Conservation (phyloP, 2,888 invertebrate genomes). For the Tenthredo mesomela region DNA sequence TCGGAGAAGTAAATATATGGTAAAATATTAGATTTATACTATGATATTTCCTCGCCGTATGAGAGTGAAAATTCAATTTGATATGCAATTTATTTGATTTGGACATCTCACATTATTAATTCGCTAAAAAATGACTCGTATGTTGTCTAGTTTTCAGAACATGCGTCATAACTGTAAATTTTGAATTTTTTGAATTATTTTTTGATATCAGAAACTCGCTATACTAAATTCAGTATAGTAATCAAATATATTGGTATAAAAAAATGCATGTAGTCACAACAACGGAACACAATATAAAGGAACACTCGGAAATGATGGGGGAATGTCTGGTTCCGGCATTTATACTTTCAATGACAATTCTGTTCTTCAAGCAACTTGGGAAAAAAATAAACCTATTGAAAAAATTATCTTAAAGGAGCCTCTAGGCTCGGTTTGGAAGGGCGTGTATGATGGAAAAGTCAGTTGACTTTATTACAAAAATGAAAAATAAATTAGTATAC, state of each 20-base stretch:
- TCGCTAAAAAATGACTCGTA: neutral
- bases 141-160: neutral
- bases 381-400: conserved; percentile 79
- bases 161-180: too few relatives aligned
- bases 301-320: conserved; percentile 76
- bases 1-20: conserved; percentile 63
- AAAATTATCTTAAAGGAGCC: conserved; percentile 79
- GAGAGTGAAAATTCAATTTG: neutral
- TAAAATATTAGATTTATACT: conserved; percentile 42
- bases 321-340: conserved; percentile 78
- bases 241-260: neutral
- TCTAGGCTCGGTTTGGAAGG: conserved; percentile 80
- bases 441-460: conserved; percentile 69
- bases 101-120: neutral
- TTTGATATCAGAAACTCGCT: too few relatives aligned
- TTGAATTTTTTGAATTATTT: too few relatives aligned
- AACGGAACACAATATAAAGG: conserved; percentile 80
- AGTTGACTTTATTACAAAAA: conserved; percentile 66
- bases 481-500: neutral
- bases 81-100: neutral
- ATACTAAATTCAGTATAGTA: neutral
- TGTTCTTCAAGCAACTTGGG: conserved; percentile 78
- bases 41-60: neutral
- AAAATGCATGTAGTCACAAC: conserved; percentile 74
- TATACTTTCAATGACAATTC: conserved; percentile 80